These are phyloP conservation scores for Pachliopta kotzebuea DNA, from an alignment of 2,888 invertebrate species.

Conservation along the genomic window DNA sequence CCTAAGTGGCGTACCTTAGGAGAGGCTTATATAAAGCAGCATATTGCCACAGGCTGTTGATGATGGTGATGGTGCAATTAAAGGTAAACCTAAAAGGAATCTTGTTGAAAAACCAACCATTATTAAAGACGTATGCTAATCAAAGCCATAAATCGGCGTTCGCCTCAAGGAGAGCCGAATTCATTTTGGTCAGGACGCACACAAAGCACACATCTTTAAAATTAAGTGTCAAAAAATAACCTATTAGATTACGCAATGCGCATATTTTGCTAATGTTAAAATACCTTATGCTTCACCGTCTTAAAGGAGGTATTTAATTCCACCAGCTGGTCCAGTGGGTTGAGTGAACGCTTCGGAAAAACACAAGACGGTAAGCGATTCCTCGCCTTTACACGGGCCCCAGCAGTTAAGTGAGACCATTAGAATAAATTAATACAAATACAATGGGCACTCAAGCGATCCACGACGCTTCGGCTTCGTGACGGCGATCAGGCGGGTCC, in stretches of 20 bases:
- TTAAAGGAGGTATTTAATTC: neutral
- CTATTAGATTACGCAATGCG: neutral
- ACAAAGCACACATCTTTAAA: neutral
- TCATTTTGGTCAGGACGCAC: conserved; percentile 1
- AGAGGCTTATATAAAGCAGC: no score
- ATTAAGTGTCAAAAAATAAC: neutral
- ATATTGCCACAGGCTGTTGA: no score
- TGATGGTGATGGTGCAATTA: neutral
- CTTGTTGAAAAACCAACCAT: neutral
- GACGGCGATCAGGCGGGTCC: neutral
- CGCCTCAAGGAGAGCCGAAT: neutral
- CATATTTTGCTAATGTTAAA: neutral
- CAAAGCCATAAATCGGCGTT: neutral
- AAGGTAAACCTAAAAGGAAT: neutral
- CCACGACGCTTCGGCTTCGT: conserved; percentile 1
- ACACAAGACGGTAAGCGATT: conserved; percentile 1
- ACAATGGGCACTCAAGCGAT: conserved; percentile 9
- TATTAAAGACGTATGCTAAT: conserved; percentile 4
- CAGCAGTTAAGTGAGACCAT: conserved; percentile 20
- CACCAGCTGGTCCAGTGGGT: neutral
- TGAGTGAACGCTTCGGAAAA: neutral
- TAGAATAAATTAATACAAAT: conserved; percentile 21
- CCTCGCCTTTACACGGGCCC: conserved; percentile 6
- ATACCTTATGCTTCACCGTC: neutral
- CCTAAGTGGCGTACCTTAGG: no score